Base-by-base conservation (phyloP, 92 coral and sea anemone genomes). In the Porites rus region DNA sequence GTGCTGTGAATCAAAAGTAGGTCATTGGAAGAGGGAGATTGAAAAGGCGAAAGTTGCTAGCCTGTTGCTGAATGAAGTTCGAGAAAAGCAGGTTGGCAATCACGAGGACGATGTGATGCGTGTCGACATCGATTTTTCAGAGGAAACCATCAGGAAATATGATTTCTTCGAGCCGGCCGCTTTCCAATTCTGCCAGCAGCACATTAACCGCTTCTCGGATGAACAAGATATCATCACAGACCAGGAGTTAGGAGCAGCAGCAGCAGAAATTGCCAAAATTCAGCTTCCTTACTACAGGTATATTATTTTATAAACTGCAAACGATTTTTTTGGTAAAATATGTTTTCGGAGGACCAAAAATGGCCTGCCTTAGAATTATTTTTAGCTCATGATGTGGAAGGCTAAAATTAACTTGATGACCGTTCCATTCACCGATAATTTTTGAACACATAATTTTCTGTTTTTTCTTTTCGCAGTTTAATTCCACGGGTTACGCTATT, bases 1-100 rank as follows among this genome's bases (percentile, higher is more conserved):
- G 72, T 87, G 83, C 20, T 75, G 91, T 75, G 94, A 91, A 71
- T 73, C 81, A 1, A 91, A 91, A 78, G 61, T 91, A 7, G 2
- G 19, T 7, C 65, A 65, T 54, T 87, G 94, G 94, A 91, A 91
- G 76, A 72, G 50, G n/a, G 74, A 91, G 18, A 87, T 91, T 43
- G 91, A 91, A 73, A 74, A 72, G 70, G 85, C 61, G 51, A 65
- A 78, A 58, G 62, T 64, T 82, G 72, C 7, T 75, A 64, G 22
- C 76, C 52, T 72, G 28, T 74, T 81, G 88, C 74, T 90, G 12
- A 28, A 28, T 13, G 91, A 90, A 75, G 84, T 82, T 18, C 64
- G 82, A 52, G 65, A 76, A 79, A 76, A 82, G 28, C 28, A 25
- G 28, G 28, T 25, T 25, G 28, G 28, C 28, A 25, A 25, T 25